Evolutionary conservation across 2,888 invertebrate genomes (phyloP).

Genomic region (Synergus laeviventris): DNA sequence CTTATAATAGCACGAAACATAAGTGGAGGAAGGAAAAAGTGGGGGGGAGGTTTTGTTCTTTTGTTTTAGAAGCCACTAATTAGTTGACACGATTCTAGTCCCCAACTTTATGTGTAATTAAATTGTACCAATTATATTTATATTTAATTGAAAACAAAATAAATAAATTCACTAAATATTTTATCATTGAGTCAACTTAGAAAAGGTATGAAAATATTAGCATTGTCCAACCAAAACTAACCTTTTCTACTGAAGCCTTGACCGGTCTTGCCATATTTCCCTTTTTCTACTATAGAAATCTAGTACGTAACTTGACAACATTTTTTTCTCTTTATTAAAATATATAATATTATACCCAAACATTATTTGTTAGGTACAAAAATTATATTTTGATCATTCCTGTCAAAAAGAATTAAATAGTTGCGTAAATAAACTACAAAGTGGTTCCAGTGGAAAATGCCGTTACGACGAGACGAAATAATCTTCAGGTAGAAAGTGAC

Average conservation of each 20-base stretch:
- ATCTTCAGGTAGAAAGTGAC: not conserved
- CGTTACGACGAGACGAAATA: not conserved
- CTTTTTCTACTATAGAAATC: not conserved
- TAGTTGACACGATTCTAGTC: not conserved
- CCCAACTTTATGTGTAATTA: not conserved
- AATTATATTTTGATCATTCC: too few species aligned
- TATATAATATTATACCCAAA: too few species aligned
- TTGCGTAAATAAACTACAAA: not conserved
- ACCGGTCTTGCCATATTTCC: not conserved
- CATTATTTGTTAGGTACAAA: not conserved
- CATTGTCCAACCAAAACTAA: not conserved
- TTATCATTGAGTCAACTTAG: not conserved
- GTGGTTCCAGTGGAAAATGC: not conserved
- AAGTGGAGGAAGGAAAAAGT: not conserved
- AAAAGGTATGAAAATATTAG: not conserved
- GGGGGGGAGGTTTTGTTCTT: not conserved
- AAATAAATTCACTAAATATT: too few species aligned
- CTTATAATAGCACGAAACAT: not conserved
- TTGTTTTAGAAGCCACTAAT: not conserved
- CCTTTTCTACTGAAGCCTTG: not conserved
- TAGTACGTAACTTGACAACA: not conserved
- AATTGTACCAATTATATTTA: not conserved
- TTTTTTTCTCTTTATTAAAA: too few species aligned
- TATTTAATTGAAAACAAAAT: not conserved
- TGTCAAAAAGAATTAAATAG: too few species aligned